Evolutionary conservation across 2,888 invertebrate genomes (phyloP).

Genomic region (Mimachlamys varia): DNA sequence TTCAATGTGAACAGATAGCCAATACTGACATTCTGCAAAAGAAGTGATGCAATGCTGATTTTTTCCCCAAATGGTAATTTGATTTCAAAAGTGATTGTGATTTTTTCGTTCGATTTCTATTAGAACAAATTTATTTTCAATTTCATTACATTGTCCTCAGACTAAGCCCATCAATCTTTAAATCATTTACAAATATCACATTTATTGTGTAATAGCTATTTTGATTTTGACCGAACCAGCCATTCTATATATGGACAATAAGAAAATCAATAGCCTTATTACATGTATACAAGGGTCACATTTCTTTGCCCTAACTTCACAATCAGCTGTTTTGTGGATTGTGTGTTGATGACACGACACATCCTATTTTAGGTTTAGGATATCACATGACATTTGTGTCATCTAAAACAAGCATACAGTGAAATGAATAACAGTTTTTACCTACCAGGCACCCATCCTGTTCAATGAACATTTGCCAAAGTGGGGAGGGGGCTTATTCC

Average conservation of each 20-base stretch:
- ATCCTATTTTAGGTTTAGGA: not conserved
- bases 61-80: not conserved
- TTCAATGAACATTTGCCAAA: too few relatives aligned
- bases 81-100: not conserved
- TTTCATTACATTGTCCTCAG: slow-evolving; percentile 8
- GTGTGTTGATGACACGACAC: not conserved
- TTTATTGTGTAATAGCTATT: not conserved
- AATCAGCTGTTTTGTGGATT: not conserved
- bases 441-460: too few relatives aligned
- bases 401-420: not conserved
- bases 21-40: not conserved
- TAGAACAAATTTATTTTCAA: slow-evolving; percentile 12
- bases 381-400: not conserved
- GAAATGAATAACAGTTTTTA: too few relatives aligned
- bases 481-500: too few relatives aligned
- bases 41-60: not conserved
- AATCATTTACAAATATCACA: not conserved
- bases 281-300: not conserved
- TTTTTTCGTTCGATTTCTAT: not conserved
- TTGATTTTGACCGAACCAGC: not conserved
- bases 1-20: not conserved
- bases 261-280: slow-evolving; percentile 5
- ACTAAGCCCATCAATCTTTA: slow-evolving; percentile 9
- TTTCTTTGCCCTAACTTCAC: not conserved
- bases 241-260: not conserved